Conservation (phyloP, 2,113 vertebrate species). For the Lagenorhynchus albirostris region DNA sequence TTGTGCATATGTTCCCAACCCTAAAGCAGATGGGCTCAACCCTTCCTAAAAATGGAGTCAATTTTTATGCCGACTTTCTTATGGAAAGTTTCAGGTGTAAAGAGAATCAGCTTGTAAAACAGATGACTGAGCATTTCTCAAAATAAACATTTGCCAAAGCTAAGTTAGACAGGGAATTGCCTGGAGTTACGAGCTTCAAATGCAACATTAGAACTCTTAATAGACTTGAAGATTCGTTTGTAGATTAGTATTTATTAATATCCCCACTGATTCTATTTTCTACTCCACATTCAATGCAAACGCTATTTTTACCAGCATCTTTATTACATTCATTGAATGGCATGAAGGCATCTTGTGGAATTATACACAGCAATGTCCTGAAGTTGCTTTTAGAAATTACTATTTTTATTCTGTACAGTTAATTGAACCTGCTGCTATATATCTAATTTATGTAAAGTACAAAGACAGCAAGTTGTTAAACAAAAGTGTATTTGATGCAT, state of each 20-base stretch:
- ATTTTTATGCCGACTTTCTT: neutral
- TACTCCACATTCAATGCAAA: slow-evolving; percentile 58
- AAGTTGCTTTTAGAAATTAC: slow-evolving; percentile 58
- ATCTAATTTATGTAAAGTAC: slow-evolving; percentile 69
- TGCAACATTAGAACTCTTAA: slow-evolving; percentile 66
- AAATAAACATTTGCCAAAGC: slow-evolving; percentile 67
- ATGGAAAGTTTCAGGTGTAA: slow-evolving; percentile 53
- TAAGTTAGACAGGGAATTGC: slow-evolving; percentile 47
- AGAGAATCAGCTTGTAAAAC: slow-evolving; percentile 54
- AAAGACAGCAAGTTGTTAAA: slow-evolving; percentile 66
- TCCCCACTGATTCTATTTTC: slow-evolving; percentile 63
- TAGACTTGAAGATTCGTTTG: slow-evolving; percentile 65
- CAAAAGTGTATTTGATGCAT: slow-evolving; percentile 59
- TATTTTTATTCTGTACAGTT: slow-evolving; percentile 69
- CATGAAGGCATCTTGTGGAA: slow-evolving; percentile 49
- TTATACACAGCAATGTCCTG: slow-evolving; percentile 48
- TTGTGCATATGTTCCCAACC: neutral
- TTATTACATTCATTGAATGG: slow-evolving; percentile 57
- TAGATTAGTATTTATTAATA: slow-evolving; percentile 70
- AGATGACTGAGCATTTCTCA: slow-evolving; percentile 67
- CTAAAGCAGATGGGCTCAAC: neutral
- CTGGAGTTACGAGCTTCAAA: slow-evolving; percentile 61
- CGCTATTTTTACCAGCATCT: slow-evolving; percentile 68
- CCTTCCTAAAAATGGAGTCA: neutral
- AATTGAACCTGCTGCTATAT: slow-evolving; percentile 62